A percentile compares a stretch with the other conserved stretches of the same genome.
phyloP scores from a whole-genome alignment of 2,888 invertebrate species.

The Caenorhabditis imperialis region DNA sequence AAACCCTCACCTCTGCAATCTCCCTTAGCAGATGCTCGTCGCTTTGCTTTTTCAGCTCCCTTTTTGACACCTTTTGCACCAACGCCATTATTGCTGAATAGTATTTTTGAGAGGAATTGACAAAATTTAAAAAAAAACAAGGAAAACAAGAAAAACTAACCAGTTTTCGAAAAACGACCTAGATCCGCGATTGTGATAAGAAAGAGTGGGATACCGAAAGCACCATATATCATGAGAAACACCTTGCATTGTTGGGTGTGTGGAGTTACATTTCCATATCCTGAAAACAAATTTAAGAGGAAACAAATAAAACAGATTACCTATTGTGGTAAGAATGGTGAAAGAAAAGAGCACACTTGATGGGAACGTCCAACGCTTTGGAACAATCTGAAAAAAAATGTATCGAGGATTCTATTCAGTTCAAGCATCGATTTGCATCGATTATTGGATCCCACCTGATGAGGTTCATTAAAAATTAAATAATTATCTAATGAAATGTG shows the following conservation, averaged over 20 bases:
- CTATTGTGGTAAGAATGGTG: constrained; percentile 76
- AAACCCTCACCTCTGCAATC: constrained; percentile 72
- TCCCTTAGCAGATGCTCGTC: constrained; percentile 72
- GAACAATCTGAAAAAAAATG: constrained; percentile 53
- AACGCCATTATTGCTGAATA: constrained; percentile 68
- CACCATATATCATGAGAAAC: constrained; percentile 76
- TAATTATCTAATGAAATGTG: constrained; percentile 74
- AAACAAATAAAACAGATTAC: too few species aligned
- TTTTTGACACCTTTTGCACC: constrained; percentile 68
- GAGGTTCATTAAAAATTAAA: constrained; percentile 67
- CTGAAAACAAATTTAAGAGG: constrained; percentile 39
- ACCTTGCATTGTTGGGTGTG: constrained; percentile 71
- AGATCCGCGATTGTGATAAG: constrained; percentile 76
- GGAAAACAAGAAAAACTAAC: constrained; percentile 15
- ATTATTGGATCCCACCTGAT: too few species aligned
- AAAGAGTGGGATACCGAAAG: constrained; percentile 75
- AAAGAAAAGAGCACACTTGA: constrained; percentile 75
- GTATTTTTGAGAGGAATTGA: neutral
- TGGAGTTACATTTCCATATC: constrained; percentile 76
- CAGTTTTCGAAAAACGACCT: constrained; percentile 68
- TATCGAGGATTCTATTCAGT: too few species aligned
- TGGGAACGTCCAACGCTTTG: constrained; percentile 74
- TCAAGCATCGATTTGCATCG: neutral
- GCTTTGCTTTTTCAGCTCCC: constrained; percentile 74
- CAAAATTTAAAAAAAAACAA: neutral